These are phyloP conservation scores for Lampris megalopsis DNA, from an alignment of 2,113 vertebrate genomes.

Conservation along the genomic window DNA sequence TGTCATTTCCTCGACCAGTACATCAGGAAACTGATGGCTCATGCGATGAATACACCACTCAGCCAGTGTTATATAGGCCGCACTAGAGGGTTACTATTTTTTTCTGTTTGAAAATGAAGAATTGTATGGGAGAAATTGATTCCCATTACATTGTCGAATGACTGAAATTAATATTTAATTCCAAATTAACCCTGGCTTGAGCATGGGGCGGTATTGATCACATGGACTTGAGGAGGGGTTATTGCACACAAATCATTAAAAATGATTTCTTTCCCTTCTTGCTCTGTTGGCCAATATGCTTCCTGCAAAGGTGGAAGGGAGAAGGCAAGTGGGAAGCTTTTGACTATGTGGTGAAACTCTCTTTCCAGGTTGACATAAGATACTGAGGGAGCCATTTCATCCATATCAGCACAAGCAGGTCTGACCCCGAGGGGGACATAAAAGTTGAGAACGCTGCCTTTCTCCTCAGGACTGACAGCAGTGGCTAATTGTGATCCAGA, in stretches of 20 bases:
- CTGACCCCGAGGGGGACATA: background rate
- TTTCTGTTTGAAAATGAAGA: constrained; percentile 1
- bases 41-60: background rate
- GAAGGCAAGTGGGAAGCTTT: background rate
- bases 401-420: background rate
- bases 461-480: background rate
- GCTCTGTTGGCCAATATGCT: background rate
- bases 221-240: constrained; percentile 28
- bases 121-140: background rate
- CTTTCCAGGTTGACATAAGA: background rate
- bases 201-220: constrained; percentile 51
- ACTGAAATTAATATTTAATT: constrained; percentile 64
- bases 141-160: constrained; percentile 27
- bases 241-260: constrained; percentile 51
- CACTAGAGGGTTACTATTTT: constrained; percentile 14
- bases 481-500: constrained; percentile 1
- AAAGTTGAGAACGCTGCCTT: background rate
- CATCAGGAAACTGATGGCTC: background rate
- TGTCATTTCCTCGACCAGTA: too few relatives aligned
- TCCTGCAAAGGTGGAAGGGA: background rate
- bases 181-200: constrained; percentile 46
- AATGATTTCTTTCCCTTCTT: constrained; percentile 8
- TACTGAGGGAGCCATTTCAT: background rate
- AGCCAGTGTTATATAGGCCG: background rate
- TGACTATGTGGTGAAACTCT: background rate